Conservation (phyloP, 2,888 invertebrate species). For the Neocrepidodera transversa region DNA sequence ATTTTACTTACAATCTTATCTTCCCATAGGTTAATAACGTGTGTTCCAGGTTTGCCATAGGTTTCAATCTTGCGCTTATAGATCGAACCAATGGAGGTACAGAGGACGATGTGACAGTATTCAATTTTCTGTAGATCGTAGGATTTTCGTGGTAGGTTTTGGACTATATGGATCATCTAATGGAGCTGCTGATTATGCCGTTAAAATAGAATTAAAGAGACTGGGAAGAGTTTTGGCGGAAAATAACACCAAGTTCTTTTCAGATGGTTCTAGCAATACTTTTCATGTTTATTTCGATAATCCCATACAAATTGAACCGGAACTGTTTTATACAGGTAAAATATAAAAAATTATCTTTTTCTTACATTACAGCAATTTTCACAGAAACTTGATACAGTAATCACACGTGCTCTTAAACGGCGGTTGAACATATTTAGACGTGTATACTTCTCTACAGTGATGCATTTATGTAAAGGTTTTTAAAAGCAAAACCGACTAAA, state of each 20-base stretch:
- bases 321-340: constrained; percentile 16
- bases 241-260: constrained; percentile 92
- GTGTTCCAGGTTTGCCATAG: constrained; percentile 90
- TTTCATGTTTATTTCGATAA: constrained; percentile 89
- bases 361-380: no score
- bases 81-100: constrained; percentile 97
- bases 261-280: constrained; percentile 95
- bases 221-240: constrained; percentile 88
- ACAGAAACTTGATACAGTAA: no score
- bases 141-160: constrained; percentile 95
- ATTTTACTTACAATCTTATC: no score
- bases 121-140: constrained; percentile 93
- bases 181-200: constrained; percentile 93
- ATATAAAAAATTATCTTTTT: no score
- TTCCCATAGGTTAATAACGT: not conserved
- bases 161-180: constrained; percentile 96
- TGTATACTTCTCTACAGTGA: no score
- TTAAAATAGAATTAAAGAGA: constrained; percentile 92
- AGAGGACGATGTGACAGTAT: constrained; percentile 96
- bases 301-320: constrained; percentile 62
- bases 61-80: constrained; percentile 95
- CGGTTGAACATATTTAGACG: no score
- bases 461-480: no score
- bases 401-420: no score
- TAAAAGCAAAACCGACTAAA: no score